Conservation (phyloP, 2,113 vertebrate species). For the Callocephalon fimbriatum region DNA sequence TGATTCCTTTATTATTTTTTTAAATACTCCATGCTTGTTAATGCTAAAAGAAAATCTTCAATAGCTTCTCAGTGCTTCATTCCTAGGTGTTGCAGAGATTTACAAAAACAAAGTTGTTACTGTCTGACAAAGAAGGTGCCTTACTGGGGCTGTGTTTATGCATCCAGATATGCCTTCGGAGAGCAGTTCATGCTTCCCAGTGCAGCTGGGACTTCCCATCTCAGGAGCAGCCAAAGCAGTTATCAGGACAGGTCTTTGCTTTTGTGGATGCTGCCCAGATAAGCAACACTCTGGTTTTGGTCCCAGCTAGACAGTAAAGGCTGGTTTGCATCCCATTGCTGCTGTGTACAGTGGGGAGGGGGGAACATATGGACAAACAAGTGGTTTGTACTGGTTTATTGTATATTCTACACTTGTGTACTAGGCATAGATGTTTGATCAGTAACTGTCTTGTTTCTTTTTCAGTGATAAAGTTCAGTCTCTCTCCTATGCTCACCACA, state of each 20-base stretch:
- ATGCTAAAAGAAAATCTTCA: not conserved
- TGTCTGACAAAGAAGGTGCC: not conserved
- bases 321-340: not conserved
- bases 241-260: not conserved
- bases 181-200: not conserved
- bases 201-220: not conserved
- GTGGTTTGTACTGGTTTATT: not conserved
- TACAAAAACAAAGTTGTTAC: not conserved
- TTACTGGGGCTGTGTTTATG: rapidly evolving
- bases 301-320: not conserved
- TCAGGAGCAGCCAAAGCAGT: not conserved
- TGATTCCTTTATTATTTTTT: not conserved
- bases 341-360: not conserved
- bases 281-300: not conserved
- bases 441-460: slow-evolving; percentile 16
- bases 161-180: not conserved
- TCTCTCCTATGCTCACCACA: slow-evolving; percentile 93
- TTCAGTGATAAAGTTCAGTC: slow-evolving; percentile 93
- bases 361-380: not conserved
- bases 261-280: not conserved
- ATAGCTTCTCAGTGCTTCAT: not conserved
- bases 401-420: not conserved
- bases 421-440: not conserved
- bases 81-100: not conserved
- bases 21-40: not conserved